Conservation (phyloP, 2,797 vertebrate genomes). For the Paramormyrops hopkinsi region DNA sequence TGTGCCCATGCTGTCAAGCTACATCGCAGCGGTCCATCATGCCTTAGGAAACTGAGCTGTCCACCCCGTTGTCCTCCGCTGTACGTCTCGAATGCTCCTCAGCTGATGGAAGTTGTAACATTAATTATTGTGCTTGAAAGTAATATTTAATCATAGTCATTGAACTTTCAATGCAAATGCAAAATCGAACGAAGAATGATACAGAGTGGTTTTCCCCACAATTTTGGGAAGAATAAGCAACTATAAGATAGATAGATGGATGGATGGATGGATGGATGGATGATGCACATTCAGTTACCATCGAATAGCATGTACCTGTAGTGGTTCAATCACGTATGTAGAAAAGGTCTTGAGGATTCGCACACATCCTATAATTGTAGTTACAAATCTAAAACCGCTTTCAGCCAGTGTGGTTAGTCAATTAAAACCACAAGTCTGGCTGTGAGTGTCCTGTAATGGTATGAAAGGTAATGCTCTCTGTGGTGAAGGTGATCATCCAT, state of each 20-base stretch:
- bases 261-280: neutral
- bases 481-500: neutral
- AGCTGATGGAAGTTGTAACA: neutral
- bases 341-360: neutral
- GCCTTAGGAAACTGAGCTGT: neutral
- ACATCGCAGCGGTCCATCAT: neutral
- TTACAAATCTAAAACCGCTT: neutral
- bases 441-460: neutral
- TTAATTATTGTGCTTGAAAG: neutral
- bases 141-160: neutral
- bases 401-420: neutral
- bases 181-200: neutral
- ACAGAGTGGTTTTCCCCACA: neutral
- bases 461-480: neutral
- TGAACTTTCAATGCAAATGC: neutral
- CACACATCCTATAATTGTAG: neutral
- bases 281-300: neutral
- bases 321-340: neutral
- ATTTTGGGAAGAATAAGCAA: neutral
- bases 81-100: neutral
- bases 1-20: neutral
- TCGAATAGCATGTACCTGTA: neutral
- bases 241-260: neutral
- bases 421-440: neutral
- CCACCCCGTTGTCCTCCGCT: neutral